phyloP scores from a whole-genome alignment of 2,113 vertebrate genomes.

The Physeter macrocephalus region DNA sequence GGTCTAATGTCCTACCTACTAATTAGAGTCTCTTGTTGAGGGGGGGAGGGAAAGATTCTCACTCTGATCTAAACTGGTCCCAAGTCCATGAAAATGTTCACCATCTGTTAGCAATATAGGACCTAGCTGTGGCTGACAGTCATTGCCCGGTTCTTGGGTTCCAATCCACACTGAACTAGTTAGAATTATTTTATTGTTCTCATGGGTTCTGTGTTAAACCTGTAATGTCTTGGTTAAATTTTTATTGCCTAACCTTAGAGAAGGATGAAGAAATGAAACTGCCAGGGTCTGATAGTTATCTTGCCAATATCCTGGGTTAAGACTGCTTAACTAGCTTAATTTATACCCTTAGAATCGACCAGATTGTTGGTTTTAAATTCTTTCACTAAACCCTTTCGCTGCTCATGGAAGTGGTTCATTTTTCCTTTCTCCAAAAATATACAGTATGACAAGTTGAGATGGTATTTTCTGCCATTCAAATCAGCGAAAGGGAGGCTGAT shows the following conservation, averaged over 20 bases:
- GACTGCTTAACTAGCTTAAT: slow-evolving; percentile 71
- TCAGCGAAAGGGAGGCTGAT: slow-evolving; percentile 68
- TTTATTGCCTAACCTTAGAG: slow-evolving; percentile 25
- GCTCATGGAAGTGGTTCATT: slow-evolving; percentile 73
- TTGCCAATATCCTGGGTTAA: slow-evolving; percentile 68
- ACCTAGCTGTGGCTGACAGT: slow-evolving; percentile 44
- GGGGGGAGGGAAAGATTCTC: slow-evolving; percentile 39
- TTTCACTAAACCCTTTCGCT: slow-evolving; percentile 70
- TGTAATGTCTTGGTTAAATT: slow-evolving; percentile 46
- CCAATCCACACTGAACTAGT: slow-evolving; percentile 57
- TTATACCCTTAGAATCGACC: slow-evolving; percentile 70
- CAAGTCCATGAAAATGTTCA: slow-evolving; percentile 58
- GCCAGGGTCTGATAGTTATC: slow-evolving; percentile 45
- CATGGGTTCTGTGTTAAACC: not conserved
- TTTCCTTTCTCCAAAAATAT: slow-evolving; percentile 72
- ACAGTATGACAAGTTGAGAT: slow-evolving; percentile 72
- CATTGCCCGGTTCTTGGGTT: slow-evolving; percentile 40
- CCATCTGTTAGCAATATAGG: slow-evolving; percentile 71
- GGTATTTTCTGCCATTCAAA: slow-evolving; percentile 75
- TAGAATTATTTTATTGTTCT: slow-evolving; percentile 52
- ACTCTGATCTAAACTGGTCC: slow-evolving; percentile 69
- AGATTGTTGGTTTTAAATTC: slow-evolving; percentile 73
- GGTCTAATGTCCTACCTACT: slow-evolving; percentile 64
- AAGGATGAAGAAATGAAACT: slow-evolving; percentile 52
- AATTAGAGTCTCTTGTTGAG: slow-evolving; percentile 63